phyloP scores from a whole-genome alignment of 1,140 invertebrate genomes.

The Lepidurus couesii region DNA sequence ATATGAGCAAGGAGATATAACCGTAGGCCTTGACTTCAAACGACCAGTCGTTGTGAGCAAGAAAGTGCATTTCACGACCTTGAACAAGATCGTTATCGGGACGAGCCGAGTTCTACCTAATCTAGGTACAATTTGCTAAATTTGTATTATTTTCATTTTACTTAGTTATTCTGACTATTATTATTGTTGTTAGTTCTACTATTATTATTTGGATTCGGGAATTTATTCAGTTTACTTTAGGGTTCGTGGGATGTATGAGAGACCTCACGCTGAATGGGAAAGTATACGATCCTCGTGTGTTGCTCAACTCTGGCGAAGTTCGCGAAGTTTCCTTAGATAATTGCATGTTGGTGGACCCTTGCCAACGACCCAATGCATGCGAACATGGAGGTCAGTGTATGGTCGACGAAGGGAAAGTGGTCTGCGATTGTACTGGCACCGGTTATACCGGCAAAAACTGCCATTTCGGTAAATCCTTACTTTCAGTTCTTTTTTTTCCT shows the following conservation, averaged over 20 bases:
- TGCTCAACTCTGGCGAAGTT: constrained; percentile 72
- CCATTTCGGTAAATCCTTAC: constrained; percentile 64
- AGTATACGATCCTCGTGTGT: constrained; percentile 64
- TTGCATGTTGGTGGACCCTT: constrained; percentile 84
- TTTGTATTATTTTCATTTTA: not conserved
- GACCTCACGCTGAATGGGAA: constrained; percentile 75
- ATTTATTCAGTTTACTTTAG: constrained; percentile 44
- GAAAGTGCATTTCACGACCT: not conserved
- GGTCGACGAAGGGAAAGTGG: constrained; percentile 76
- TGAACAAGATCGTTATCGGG: not conserved
- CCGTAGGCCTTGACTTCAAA: constrained; percentile 64
- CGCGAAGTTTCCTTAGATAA: constrained; percentile 85
- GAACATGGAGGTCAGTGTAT: constrained; percentile 85
- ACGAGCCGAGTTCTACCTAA: not conserved
- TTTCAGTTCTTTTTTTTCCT: constrained; percentile 2
- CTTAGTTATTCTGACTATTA: not conserved
- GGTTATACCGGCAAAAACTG: constrained; percentile 85
- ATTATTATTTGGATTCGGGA: constrained; percentile 6
- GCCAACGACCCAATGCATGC: constrained; percentile 78
- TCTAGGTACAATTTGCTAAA: not conserved
- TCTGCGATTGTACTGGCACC: constrained; percentile 80
- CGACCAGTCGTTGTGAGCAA: constrained; percentile 38
- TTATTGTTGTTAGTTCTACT: not conserved
- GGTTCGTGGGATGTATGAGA: constrained; percentile 82
- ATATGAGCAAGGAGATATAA: constrained; percentile 65